phyloP scores from a whole-genome alignment of 2,888 invertebrate genomes.

The Calameuta idolon region DNA sequence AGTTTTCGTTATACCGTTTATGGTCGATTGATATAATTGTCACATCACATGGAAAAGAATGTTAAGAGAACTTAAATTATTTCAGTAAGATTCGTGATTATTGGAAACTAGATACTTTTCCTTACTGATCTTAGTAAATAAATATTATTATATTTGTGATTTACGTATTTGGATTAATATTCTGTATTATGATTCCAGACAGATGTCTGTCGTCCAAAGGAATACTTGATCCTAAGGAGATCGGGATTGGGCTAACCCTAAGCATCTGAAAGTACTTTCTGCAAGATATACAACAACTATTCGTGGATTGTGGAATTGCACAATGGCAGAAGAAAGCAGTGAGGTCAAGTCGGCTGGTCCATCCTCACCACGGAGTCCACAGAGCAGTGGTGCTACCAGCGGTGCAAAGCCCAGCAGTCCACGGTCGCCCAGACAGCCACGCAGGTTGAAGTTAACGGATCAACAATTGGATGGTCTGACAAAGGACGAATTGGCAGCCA shows the following conservation, averaged over 20 bases:
- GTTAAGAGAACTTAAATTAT: neutral
- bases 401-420: constrained; percentile 68
- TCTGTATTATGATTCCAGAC: constrained; percentile 11
- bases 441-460: constrained; percentile 74
- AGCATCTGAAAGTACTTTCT: neutral
- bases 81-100: neutral
- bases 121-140: neutral
- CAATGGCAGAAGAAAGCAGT: constrained; percentile 60
- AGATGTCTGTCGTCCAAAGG: constrained; percentile 13
- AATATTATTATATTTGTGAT: neutral
- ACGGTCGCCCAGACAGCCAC: constrained; percentile 67
- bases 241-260: neutral
- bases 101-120: neutral
- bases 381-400: constrained; percentile 25
- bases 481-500: constrained; percentile 75
- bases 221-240: constrained; percentile 4
- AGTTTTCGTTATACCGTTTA: neutral
- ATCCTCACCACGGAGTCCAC: constrained; percentile 58
- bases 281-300: neutral
- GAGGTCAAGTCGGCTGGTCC: constrained; percentile 57
- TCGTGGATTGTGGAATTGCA: neutral
- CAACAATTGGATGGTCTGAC: constrained; percentile 75
- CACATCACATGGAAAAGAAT: neutral
- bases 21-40: neutral
- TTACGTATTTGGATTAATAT: neutral